Percentiles rank a stretch among this genome's conserved stretches.
Conservation (phyloP, 1,140 invertebrate species). For the Anagrus nilaparvatae region DNA sequence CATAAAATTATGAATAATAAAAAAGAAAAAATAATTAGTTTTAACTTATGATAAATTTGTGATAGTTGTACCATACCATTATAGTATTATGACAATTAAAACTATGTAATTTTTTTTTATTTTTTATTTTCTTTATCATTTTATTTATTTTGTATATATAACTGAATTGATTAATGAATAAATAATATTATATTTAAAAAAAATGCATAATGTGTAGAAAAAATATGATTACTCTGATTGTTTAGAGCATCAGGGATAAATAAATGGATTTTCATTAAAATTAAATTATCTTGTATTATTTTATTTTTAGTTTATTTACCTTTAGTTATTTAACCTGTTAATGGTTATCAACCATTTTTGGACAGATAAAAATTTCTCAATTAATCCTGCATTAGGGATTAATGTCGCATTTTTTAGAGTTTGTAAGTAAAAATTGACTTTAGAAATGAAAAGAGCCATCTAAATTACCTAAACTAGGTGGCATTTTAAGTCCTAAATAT, state of each 20-base stretch:
- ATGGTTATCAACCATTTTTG: too few relatives aligned
- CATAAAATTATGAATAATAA: too few relatives aligned
- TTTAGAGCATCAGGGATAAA: constrained; percentile 27
- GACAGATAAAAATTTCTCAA: background rate
- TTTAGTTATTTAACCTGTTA: background rate
- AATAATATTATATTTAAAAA: constrained; percentile 27
- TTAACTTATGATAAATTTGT: too few relatives aligned
- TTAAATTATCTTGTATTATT: background rate
- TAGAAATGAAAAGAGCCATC: too few relatives aligned
- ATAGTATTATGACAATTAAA: too few relatives aligned
- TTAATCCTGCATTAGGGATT: too few relatives aligned
- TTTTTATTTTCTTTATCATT: constrained; percentile 1
- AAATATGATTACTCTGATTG: constrained; percentile 21
- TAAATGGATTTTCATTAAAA: constrained; percentile 40
- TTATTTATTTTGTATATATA: background rate
- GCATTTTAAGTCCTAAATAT: too few relatives aligned
- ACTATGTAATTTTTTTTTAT: too few relatives aligned
- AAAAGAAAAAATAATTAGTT: too few relatives aligned
- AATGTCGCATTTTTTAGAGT: too few relatives aligned
- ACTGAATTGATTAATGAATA: constrained; percentile 6
- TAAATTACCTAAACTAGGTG: too few relatives aligned
- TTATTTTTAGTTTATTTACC: background rate
- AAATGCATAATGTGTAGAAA: constrained; percentile 18
- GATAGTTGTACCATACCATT: constrained; percentile 27
- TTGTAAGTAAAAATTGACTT: too few relatives aligned